These are phyloP conservation scores for Chamaea fasciata DNA, from an alignment of 2,113 vertebrate genomes.

Conservation along the genomic window DNA sequence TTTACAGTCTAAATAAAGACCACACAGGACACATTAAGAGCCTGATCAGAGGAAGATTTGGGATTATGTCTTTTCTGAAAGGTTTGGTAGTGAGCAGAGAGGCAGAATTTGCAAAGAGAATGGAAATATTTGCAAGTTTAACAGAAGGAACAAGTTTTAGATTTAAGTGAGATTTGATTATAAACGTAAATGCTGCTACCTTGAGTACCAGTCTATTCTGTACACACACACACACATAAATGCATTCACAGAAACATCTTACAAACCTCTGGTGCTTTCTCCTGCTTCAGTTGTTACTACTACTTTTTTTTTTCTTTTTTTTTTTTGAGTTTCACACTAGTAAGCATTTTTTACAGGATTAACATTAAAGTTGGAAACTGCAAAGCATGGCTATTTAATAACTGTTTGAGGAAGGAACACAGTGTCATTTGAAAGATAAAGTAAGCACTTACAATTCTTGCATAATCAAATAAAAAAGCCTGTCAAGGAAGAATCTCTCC, in stretches of 20 bases:
- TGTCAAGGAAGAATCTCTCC: background rate
- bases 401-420: background rate
- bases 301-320: background rate
- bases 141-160: conserved; percentile 20
- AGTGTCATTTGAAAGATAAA: background rate
- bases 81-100: conserved; percentile 15
- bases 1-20: conserved; percentile 54
- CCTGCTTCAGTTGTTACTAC: background rate
- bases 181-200: background rate
- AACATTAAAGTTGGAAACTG: background rate
- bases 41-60: conserved; percentile 9
- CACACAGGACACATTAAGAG: conserved; percentile 13
- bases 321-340: background rate
- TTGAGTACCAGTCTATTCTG: background rate
- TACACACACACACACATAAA: background rate
- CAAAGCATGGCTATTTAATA: background rate
- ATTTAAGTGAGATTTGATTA: conserved; percentile 1
- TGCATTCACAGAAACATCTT: background rate
- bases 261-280: background rate
- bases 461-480: background rate
- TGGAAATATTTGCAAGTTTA: conserved; percentile 13
- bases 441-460: background rate
- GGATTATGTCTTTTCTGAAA: conserved; percentile 9
- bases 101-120: background rate
- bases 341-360: background rate